Evolutionary conservation across 2,888 invertebrate species (phyloP).

Genomic region (Serrognathus titanus): DNA sequence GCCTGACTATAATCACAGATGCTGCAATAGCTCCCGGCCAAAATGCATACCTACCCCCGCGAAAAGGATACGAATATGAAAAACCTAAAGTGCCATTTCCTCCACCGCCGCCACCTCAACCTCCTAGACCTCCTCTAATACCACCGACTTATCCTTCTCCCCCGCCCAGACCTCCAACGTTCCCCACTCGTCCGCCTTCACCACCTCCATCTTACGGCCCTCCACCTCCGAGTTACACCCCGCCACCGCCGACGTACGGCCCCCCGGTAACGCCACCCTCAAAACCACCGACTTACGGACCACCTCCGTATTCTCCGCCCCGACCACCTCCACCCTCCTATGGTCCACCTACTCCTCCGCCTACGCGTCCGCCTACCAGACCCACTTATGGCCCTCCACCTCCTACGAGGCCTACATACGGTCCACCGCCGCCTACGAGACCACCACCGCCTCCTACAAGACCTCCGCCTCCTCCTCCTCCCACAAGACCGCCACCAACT

Average conservation of each 20-base stretch:
- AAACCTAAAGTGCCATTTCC: constrained; percentile 63
- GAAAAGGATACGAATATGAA: constrained; percentile 72
- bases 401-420: constrained; percentile 9
- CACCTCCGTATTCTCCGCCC: no score
- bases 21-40: constrained; percentile 61
- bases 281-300: constrained; percentile 5
- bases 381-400: constrained; percentile 7
- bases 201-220: constrained; percentile 20
- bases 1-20: constrained; percentile 48
- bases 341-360: constrained; percentile 17
- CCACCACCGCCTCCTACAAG: constrained; percentile 14
- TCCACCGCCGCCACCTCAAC: constrained; percentile 32
- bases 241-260: constrained; percentile 14
- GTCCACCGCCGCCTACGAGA: constrained; percentile 12
- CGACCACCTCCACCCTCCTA: constrained; percentile 18
- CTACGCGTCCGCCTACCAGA: constrained; percentile 16
- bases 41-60: constrained; percentile 73
- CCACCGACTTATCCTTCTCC: constrained; percentile 19
- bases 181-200: constrained; percentile 10
- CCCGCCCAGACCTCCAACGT: no score
- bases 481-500: neutral
- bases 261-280: constrained; percentile 14
- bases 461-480: neutral
- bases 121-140: constrained; percentile 21
- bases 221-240: constrained; percentile 1